phyloP scores from a whole-genome alignment of 2,888 invertebrate species.

The Pristionchus arcanus region DNA sequence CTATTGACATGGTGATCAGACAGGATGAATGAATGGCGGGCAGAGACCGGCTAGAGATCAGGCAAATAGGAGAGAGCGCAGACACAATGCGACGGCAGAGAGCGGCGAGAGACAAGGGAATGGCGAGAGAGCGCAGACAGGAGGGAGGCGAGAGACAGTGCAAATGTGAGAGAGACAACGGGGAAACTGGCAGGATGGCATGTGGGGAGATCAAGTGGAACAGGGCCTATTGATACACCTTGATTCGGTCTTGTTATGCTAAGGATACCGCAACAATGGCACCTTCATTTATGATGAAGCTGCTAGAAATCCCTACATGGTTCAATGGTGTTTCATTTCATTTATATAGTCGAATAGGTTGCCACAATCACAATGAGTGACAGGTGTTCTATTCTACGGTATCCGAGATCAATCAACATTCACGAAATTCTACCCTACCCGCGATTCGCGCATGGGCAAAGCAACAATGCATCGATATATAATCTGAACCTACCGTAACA shows the following conservation, averaged over 20 bases:
- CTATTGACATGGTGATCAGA: conserved; percentile 24
- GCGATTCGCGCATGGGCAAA: no score
- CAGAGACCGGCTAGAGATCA: not conserved
- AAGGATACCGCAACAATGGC: no score
- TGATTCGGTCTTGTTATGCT: not conserved
- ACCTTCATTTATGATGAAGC: no score
- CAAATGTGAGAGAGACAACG: not conserved
- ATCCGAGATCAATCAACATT: no score
- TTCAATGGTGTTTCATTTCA: no score
- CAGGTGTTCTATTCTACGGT: no score
- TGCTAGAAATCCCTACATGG: no score
- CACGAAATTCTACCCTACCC: no score
- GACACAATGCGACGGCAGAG: not conserved
- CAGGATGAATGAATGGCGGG: not conserved
- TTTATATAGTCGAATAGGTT: no score
- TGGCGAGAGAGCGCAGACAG: not conserved
- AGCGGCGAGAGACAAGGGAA: not conserved
- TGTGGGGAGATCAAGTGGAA: not conserved
- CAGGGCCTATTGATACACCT: not conserved
- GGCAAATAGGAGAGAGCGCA: not conserved
- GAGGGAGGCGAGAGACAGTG: not conserved
- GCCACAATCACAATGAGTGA: no score
- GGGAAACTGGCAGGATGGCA: not conserved
- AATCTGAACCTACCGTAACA: no score
- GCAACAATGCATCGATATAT: no score